A percentile compares a stretch with the other conserved stretches of the same genome.
phyloP scores from a whole-genome alignment of 2,888 invertebrate genomes.

The Nipponacmea schrenckii region DNA sequence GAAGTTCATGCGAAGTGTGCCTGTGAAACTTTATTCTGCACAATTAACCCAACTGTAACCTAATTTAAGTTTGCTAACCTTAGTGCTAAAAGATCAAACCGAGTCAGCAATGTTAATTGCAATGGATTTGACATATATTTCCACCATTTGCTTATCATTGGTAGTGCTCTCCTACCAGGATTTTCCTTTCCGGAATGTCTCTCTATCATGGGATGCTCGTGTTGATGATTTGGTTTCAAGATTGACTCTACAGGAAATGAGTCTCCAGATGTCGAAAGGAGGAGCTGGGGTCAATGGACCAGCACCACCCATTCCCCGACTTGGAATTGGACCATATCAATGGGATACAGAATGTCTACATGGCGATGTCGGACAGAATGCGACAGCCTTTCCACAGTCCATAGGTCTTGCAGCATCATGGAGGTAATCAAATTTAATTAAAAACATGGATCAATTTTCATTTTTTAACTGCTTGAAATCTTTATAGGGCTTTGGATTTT shows the following conservation, averaged over 20 bases:
- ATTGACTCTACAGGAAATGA: background rate
- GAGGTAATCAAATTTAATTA: background rate
- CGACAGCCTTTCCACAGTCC: constrained; percentile 46
- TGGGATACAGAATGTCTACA: constrained; percentile 25
- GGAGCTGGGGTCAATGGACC: background rate
- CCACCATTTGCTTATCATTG: background rate
- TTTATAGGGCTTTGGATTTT: too few relatives aligned
- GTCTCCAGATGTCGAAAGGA: background rate
- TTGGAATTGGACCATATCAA: constrained; percentile 15
- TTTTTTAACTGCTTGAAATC: too few relatives aligned
- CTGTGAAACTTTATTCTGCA: too few relatives aligned
- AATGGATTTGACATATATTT: too few relatives aligned
- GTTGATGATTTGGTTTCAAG: background rate
- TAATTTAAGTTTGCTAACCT: too few relatives aligned
- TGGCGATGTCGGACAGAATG: constrained; percentile 34
- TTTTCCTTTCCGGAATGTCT: background rate
- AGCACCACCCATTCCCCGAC: background rate
- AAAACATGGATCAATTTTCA: too few relatives aligned
- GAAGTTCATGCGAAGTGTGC: too few relatives aligned
- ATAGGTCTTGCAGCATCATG: constrained; percentile 44
- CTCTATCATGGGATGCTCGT: background rate
- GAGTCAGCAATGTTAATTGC: too few relatives aligned
- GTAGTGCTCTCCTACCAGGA: background rate
- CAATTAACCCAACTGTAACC: too few relatives aligned
- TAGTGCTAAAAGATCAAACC: too few relatives aligned